Evolutionary conservation across 53 echinoderm and acorn worm species (phyloP).

Genomic region (Holothuria scabra): DNA sequence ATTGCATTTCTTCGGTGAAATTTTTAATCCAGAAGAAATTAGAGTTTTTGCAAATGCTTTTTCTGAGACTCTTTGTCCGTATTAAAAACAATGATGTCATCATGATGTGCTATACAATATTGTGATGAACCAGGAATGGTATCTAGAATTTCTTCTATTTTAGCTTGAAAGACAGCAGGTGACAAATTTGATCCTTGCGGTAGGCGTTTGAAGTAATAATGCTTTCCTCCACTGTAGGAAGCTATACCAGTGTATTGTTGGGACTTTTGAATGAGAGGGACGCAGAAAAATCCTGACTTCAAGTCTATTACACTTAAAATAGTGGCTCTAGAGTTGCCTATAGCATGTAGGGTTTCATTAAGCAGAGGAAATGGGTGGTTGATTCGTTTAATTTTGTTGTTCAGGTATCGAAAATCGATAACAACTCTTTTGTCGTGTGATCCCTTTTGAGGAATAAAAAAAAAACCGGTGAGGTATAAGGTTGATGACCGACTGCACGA

Average conservation of each 20-base stretch:
- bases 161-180: too few relatives aligned
- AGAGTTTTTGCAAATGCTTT: slow-evolving; percentile 8
- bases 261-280: slow-evolving; percentile 43
- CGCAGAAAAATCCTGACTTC: slow-evolving; percentile 53
- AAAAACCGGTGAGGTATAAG: slow-evolving; percentile 65
- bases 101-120: slow-evolving; percentile 59
- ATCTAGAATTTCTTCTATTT: background rate
- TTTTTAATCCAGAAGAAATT: slow-evolving; percentile 12
- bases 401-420: slow-evolving; percentile 60
- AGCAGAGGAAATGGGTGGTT: slow-evolving; percentile 62
- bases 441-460: slow-evolving; percentile 52
- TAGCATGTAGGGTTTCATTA: slow-evolving; percentile 52
- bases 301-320: slow-evolving; percentile 57
- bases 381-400: slow-evolving; percentile 40
- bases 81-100: slow-evolving; percentile 26
- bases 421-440: slow-evolving; percentile 61
- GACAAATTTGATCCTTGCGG: too few relatives aligned
- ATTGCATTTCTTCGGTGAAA: slow-evolving; percentile 33
- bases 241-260: slow-evolving; percentile 45
- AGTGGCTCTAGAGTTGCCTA: slow-evolving; percentile 47
- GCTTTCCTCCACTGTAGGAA: background rate
- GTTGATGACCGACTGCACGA: slow-evolving; percentile 49
- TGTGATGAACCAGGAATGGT: slow-evolving; percentile 13
- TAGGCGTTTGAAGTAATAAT: slow-evolving; percentile 14
- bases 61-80: background rate